Base-by-base conservation (phyloP, 1,140 invertebrate species). In the Anoplophora glabripennis region DNA sequence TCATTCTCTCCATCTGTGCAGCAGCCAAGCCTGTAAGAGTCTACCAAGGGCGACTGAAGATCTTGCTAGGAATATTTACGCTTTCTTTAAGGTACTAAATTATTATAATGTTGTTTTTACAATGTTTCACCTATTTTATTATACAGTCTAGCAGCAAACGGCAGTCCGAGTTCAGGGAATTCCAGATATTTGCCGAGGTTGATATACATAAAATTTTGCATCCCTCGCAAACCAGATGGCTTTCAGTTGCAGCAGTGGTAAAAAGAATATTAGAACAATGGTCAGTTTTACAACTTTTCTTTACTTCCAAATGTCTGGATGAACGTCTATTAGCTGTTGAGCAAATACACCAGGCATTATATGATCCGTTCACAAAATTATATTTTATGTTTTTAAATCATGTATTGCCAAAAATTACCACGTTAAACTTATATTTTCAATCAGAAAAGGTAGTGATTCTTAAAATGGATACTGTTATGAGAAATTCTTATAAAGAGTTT, bases 1-100 rank as follows among this genome's bases (percentile, higher is more conserved):
- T 53, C 75, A 77, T 52, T 72, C 67, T 14, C 45, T 72, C 10
- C 68, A 72, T 59, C 52, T 75, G 7, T 71, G 66, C 57, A 67
- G n/a, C n/a, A n/a, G n/a, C n/a, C n/a, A n/a, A n/a, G n/a, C n/a
- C n/a, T 75, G 69, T 41, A 72, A 73, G 63, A 38, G 48, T 54
- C 52, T 77, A n/a, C 76, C 74, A n/a, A 17, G 42, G 15, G 35
- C n/a, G 7, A 65, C 57, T 18, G 72, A 76, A 64, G 52, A 72
- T 18, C 52, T 77, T 11, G 57, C 60, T 11, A 15, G 69, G 37
- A 64, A 69, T 28, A 61, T 75, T 35, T 71, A 64, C 35, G 63
- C 59, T 35, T 72, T 61, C 57, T 74, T 76, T 37, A n/a, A n/a
- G n/a, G n/a, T n/a, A n/a, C n/a, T n/a, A n/a, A n/a, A n/a, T n/a